Base-by-base conservation (phyloP, 2,113 vertebrate species). In the Hylia prasina region DNA sequence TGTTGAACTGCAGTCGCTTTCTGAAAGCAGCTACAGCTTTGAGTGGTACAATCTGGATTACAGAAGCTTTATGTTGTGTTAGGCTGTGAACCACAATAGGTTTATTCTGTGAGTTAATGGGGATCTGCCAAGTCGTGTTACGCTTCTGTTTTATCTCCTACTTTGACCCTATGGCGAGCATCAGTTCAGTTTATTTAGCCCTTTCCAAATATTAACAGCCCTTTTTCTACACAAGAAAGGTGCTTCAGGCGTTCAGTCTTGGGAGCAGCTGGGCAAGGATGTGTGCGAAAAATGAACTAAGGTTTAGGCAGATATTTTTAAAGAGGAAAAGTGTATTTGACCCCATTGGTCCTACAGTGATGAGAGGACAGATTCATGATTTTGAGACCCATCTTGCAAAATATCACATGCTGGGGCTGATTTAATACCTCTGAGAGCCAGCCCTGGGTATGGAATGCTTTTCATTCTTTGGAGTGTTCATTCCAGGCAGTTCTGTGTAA, bases 281-380 rank as follows among this genome's bases (percentile, higher is more conserved):
- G 12, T 13, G 13, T 22, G 33, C 65, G 71, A 35, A 77, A 83
- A 87, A 69, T 13, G 0, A 64, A 30, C 27, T 64, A 24, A 8
- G 6, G 16, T 40, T 45, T 54, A 50, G 16, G 44, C 30, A 50
- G 47, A 1, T 58, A 1, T 7, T 80, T 71, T 64, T 75, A 27
- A 70, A 76, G 66, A 35, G 12, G 15, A 57, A 42, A 78, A 54
- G 27, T 31, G 4, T 45, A 6, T 31, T 45, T 89, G 57, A 77
- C 27, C 14, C 27, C 33, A 2, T 86, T 54, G 10, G 2, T 61
- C 5, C 25, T 28, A 4, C 33, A 48, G 0, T 4, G 24, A 8
- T 35, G 27, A 58, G 50, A 51, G 40, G 15, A 45, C 27, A 60
- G n/a, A 31, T 37, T 7, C 1, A 3, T 66, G n/a, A 25, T 12